These are phyloP conservation scores for Apoda limacodes DNA, from an alignment of 2,888 invertebrate species.

Conservation along the genomic window DNA sequence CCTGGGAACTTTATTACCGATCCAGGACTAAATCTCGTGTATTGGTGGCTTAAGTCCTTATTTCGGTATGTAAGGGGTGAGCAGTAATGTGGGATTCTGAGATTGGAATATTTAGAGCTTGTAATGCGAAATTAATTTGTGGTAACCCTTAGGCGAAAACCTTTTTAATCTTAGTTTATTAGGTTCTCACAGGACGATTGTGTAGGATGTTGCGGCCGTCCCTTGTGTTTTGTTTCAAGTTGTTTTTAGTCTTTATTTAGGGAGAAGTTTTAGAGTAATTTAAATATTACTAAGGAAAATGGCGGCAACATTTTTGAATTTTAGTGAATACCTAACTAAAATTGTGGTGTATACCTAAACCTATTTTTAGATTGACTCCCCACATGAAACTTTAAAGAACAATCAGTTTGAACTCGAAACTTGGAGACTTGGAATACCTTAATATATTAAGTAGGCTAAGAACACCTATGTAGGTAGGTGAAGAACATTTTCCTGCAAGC, in stretches of 20 bases:
- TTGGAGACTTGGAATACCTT: no score
- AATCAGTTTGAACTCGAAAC: no score
- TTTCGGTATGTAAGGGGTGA: slow-evolving; percentile 6
- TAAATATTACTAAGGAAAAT: no score
- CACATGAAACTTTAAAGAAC: no score
- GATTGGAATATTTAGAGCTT: slow-evolving; percentile 33
- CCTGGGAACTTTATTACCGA: slow-evolving; percentile 53
- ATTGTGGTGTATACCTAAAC: no score
- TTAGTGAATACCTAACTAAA: no score
- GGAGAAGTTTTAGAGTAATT: no score
- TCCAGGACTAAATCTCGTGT: slow-evolving; percentile 34
- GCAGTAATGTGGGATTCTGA: slow-evolving; percentile 17
- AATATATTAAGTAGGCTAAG: no score
- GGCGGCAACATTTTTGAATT: no score
- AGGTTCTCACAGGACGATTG: slow-evolving; percentile 15
- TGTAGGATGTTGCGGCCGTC: slow-evolving; percentile 1
- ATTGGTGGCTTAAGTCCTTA: slow-evolving; percentile 28
- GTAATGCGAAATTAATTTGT: slow-evolving; percentile 54
- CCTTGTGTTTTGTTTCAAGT: not conserved
- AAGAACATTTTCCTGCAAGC: no score
- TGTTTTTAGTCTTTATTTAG: slow-evolving; percentile 12
- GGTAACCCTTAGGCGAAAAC: slow-evolving; percentile 27
- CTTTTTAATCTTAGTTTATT: slow-evolving; percentile 33
- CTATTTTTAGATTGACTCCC: no score
- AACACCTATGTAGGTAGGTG: no score